phyloP scores from a whole-genome alignment of 1,140 invertebrate genomes.

The Eubasilissa regina region DNA sequence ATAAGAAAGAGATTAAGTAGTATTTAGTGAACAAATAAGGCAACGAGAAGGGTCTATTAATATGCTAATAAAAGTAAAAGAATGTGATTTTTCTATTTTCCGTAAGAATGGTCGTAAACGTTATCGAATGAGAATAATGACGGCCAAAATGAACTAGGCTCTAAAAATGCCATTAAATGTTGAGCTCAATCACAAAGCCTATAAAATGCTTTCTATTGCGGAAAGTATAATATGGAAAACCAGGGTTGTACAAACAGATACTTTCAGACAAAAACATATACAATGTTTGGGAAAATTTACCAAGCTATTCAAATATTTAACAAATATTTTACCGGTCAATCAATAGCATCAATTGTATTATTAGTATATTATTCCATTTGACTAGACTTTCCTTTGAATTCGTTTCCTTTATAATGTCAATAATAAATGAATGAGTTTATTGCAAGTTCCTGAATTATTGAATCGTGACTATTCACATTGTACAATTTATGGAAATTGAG shows the following conservation, averaged over 20 bases:
- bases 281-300: neutral
- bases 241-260: neutral
- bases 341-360: no score
- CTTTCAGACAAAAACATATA: neutral
- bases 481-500: no score
- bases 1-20: no score
- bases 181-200: slow-evolving; percentile 20
- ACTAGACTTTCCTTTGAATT: no score
- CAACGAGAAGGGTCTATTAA: neutral
- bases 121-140: slow-evolving; percentile 43
- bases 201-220: slow-evolving; percentile 6
- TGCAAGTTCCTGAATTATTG: no score
- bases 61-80: slow-evolving; percentile 2
- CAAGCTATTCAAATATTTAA: neutral
- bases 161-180: slow-evolving; percentile 43
- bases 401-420: no score
- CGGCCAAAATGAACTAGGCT: slow-evolving; percentile 28
- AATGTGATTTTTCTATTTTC: neutral
- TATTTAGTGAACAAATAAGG: neutral
- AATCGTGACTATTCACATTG: no score
- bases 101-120: slow-evolving; percentile 29
- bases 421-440: no score
- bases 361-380: no score
- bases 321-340: neutral
- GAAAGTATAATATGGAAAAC: neutral